Evolutionary conservation across 2,888 invertebrate genomes (phyloP), one percentile per base, ranked within the genome.

Genomic region (Endotricha flammealis): DNA sequence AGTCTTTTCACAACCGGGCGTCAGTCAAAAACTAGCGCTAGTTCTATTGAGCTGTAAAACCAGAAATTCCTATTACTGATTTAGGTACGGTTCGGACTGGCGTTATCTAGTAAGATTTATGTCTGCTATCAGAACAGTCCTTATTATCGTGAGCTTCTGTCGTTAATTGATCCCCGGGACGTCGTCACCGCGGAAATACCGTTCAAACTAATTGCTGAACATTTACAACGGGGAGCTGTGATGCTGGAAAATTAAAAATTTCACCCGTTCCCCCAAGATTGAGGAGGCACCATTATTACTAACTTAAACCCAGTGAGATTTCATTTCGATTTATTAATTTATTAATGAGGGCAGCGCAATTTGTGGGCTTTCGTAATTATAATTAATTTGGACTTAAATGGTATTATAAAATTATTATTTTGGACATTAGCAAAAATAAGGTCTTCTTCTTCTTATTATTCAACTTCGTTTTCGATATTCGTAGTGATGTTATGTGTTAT

Each of bases 171-270:
- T 53, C 42, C 39, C 23, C 14, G 28, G 32, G 37, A 32, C 32
- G 38, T 24, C 38, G 44, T 36, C 49, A 41, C 44, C 38, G 31
- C 14, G 24, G 40, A 29, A n/a, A 38, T 29, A 32, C 44, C 37
- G 22, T 53, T 53, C 42, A 46, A 48, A 44, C 42, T 53, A 48
- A 53, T 53, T 33, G 22, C 40, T 5, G 23, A 12, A 13, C 32
- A 32, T 32, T 32, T 32, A 24, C 12, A 32, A 32, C 32, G 14
- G 22, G 32, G 22, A 22, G 23, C 6, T 13, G 30, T 7, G 17
- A 11, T 2, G 16, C 17, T 28, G n/a, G 13, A 2, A 12, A 27
- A 28, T 25, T 33, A 33, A 33, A 32, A 25, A 11, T 14, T 27
- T 11, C 20, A 20, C 3, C 10, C 24, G 9, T 11, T 25, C 10